Conservation (phyloP, 2,113 vertebrate genomes). For the Henicopernis longicauda region DNA sequence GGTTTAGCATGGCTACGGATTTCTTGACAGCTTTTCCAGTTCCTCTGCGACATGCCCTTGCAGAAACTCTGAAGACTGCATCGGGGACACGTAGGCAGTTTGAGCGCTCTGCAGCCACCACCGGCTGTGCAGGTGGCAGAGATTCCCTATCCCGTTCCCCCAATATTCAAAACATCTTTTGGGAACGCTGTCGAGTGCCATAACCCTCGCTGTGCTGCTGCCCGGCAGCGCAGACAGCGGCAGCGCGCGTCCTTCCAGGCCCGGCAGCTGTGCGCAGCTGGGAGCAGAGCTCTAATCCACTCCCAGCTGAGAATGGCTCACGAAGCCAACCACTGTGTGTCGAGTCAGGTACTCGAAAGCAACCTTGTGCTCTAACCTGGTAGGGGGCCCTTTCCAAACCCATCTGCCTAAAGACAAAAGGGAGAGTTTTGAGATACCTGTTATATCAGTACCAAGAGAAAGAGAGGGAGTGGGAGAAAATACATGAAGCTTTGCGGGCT, state of each 20-base stretch:
- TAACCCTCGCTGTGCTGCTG: neutral
- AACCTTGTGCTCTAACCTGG: neutral
- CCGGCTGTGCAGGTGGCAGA: neutral
- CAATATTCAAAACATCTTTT: neutral
- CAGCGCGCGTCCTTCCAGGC: neutral
- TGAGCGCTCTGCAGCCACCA: neutral
- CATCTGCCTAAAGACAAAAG: neutral
- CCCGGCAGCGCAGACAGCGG: neutral
- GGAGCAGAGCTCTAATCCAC: slow-evolving; percentile 1
- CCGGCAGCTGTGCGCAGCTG: slow-evolving; percentile 1
- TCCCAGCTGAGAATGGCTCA: slow-evolving; percentile 27
- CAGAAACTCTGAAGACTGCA: neutral
- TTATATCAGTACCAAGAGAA: neutral
- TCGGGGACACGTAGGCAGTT: rapidly evolving
- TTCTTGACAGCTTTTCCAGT: neutral
- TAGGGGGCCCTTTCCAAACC: neutral
- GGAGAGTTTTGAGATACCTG: neutral
- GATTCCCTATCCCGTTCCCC: neutral
- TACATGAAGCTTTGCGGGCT: neutral
- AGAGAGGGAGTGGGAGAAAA: neutral
- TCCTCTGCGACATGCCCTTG: neutral
- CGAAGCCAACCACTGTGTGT: neutral
- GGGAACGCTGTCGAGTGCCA: neutral
- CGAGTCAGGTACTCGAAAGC: neutral
- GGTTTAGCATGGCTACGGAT: neutral